A percentile compares a stretch with the other conserved stretches of the same genome.
These are phyloP conservation scores for Saguinus imperator DNA, from an alignment of 2,113 vertebrate genomes.

Conservation along the genomic window DNA sequence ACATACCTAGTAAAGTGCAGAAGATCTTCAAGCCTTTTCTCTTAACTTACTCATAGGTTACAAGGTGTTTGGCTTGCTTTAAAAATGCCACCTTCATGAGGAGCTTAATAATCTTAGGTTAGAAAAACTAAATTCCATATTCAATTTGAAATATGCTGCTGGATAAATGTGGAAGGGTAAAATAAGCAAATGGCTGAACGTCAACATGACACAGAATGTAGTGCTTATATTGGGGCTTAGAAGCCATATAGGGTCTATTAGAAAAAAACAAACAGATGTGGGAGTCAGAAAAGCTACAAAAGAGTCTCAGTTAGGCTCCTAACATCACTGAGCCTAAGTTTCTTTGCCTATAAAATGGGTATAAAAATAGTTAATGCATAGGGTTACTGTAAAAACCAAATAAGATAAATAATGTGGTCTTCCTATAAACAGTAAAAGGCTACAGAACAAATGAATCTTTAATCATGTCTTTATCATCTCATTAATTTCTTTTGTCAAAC, in stretches of 20 bases:
- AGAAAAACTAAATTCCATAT: not conserved
- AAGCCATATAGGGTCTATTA: not conserved
- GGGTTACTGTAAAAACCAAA: not conserved
- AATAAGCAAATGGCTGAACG: not conserved
- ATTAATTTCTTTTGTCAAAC: not conserved
- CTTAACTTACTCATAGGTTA: not conserved
- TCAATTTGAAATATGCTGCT: not conserved
- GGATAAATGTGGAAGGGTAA: not conserved
- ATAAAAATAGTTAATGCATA: not conserved
- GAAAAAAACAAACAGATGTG: not conserved
- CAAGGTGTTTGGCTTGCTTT: not conserved
- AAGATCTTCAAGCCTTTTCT: not conserved
- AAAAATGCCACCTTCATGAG: not conserved
- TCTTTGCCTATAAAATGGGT: not conserved
- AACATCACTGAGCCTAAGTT: not conserved
- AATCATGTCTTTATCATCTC: not conserved
- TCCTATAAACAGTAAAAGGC: not conserved
- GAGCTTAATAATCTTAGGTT: constrained; percentile 5
- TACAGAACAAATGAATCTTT: not conserved
- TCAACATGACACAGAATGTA: not conserved
- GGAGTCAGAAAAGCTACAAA: not conserved
- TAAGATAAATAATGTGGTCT: not conserved
- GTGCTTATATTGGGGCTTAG: not conserved
- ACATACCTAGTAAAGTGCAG: not conserved
- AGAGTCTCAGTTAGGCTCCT: not conserved